Conservation (phyloP, 1,140 invertebrate genomes). For the Danaus plexippus region DNA sequence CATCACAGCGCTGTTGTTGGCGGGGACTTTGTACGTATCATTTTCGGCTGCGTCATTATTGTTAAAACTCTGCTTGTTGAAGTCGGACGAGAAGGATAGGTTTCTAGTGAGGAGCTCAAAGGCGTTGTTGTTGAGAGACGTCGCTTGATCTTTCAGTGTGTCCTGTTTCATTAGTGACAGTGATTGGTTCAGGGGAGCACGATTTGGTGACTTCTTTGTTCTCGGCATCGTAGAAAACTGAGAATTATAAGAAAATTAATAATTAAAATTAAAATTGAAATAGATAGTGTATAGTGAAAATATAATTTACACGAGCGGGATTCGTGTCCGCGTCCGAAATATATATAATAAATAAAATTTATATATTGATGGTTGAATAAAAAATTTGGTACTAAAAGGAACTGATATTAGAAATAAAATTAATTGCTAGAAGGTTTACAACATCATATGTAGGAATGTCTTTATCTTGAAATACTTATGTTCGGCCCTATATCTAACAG, state of each 20-base stretch:
- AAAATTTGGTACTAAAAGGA: background rate
- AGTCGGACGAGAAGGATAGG: conserved; percentile 67
- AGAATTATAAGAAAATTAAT: conserved; percentile 16
- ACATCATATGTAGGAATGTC: no score
- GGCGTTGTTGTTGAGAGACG: conserved; percentile 47
- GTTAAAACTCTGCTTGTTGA: conserved; percentile 59
- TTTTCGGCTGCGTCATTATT: conserved; percentile 46
- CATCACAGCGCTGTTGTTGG: conserved; percentile 64
- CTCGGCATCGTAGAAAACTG: conserved; percentile 76
- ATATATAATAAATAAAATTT: no score
- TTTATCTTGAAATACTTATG: no score
- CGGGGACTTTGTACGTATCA: conserved; percentile 73
- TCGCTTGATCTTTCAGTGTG: conserved; percentile 43
- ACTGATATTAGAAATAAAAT: background rate
- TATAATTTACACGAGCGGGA: no score
- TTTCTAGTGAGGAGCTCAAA: conserved; percentile 65
- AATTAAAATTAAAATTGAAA: no score
- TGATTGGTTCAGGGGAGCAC: conserved; percentile 50
- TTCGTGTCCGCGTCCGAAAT: no score
- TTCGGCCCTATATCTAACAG: no score
- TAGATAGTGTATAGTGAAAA: no score
- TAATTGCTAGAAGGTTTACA: no score
- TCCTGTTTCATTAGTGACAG: conserved; percentile 59
- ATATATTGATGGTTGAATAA: background rate
- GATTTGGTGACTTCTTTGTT: conserved; percentile 64